Evolutionary conservation across 2,797 vertebrate genomes (phyloP), one percentile per base, ranked within the genome.

Genomic region (Euthynnus affinis): DNA sequence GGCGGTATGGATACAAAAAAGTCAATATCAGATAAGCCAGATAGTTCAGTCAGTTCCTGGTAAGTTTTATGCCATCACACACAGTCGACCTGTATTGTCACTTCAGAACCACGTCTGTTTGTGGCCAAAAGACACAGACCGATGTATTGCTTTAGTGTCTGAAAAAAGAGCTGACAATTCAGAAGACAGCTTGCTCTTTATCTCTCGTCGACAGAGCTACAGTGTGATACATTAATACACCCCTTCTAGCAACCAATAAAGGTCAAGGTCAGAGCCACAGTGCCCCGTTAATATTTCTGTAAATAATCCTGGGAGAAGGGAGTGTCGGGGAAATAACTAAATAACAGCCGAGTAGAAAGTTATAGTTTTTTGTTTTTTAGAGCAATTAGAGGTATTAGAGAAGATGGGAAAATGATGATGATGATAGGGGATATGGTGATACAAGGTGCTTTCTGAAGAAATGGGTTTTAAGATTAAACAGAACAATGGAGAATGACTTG

Each of bases 321-420:
- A 20, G 14, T 52, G 27, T 22, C 51, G 7, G 27, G 46, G 63
- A 23, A 56, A 58, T 59, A 69, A 71, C 20, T 72, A 66, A 74
- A 79, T 69, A 46, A 53, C 0, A 27, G 17, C 60, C 27, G 46
- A 80, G 57, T 52, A 34, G 27, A n/a, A 18, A 77, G 58, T 66
- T 67, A 44, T 23, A 72, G 27, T 69, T 67, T 29, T 29, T 29
- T 32, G n/a, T n/a, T 32, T 76, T 71, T 10, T 34, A n/a, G 34
- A 67, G 34, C 40, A 84, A 80, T 82, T 85, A 63, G 15, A 74
- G 65, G 20, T 13, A 69, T 69, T 62, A 57, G 37, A 74, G 53
- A 48, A 52, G 37, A 71, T 27, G 18, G 23, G 18, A 52, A 72
- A 69, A 29, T 29, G 27, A 3, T 82, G 69, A 76, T 49, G 37